A percentile compares a stretch with the other conserved stretches of the same genome.
Conservation (phyloP, 1,140 invertebrate genomes). For the Argopecten irradians region DNA sequence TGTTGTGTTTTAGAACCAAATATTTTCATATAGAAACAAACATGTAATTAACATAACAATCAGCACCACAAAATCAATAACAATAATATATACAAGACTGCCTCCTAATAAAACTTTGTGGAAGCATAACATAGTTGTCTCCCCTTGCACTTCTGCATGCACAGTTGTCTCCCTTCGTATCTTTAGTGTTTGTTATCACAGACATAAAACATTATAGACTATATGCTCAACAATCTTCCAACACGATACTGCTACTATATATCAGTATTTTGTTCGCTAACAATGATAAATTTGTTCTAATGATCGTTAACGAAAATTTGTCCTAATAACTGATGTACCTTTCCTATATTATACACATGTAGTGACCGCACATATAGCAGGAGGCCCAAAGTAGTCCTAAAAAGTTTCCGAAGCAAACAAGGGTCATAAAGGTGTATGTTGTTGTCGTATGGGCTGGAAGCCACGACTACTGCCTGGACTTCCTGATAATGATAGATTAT, state of each 20-base stretch:
- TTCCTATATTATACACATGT: too few relatives aligned
- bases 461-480: slow-evolving; percentile 39
- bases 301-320: background rate
- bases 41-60: background rate
- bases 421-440: background rate
- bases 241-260: background rate
- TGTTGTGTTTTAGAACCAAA: background rate
- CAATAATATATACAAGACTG: background rate
- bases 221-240: too few relatives aligned
- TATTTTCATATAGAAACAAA: background rate
- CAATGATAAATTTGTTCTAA: too few relatives aligned
- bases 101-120: background rate
- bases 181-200: background rate
- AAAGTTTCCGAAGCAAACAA: background rate
- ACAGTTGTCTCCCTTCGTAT: background rate
- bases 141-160: background rate
- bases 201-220: slow-evolving; percentile 3
- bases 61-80: slow-evolving; percentile 5
- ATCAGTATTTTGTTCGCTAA: background rate
- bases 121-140: background rate
- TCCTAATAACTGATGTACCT: background rate
- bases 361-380: background rate
- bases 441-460: slow-evolving; percentile 50
- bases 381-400: background rate
- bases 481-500: slow-evolving; percentile 43